A percentile compares a stretch with the other conserved stretches of the same genome.
Conservation (phyloP, 2,113 vertebrate genomes). For the Phaethornis superciliosus region DNA sequence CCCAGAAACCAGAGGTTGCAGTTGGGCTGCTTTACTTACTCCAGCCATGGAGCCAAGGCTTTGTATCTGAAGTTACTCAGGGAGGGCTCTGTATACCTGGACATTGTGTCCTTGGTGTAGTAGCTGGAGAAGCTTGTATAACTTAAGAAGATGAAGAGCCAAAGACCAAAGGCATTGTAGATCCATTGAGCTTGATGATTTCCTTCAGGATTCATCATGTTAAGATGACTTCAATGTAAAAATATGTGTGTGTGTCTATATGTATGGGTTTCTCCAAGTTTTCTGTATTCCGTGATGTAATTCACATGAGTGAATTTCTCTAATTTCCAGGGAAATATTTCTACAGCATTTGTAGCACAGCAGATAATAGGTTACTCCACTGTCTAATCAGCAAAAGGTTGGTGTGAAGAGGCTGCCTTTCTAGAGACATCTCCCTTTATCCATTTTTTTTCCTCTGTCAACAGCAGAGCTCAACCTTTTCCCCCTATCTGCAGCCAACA, state of each 20-base stretch:
- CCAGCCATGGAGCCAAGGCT: background rate
- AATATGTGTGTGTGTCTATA: background rate
- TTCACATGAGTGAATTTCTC: background rate
- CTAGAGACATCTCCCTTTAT: background rate
- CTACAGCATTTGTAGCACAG: background rate
- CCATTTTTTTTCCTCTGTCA: background rate
- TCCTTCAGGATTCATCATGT: background rate
- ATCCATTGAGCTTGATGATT: background rate
- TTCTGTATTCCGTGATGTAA: background rate
- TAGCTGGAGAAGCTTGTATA: background rate
- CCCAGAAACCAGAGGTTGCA: fast-evolving
- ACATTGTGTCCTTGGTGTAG: fast-evolving
- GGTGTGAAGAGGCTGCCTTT: background rate
- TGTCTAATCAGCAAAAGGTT: background rate
- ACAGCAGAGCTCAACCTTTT: background rate
- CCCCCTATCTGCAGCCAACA: constrained; percentile 4
- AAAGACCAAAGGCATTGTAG: background rate
- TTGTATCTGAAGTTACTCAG: background rate
- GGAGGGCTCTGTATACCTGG: no score
- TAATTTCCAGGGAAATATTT: background rate
- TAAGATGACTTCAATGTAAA: background rate
- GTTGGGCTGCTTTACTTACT: background rate
- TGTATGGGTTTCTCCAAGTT: background rate
- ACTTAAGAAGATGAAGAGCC: fast-evolving
- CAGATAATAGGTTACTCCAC: background rate